These are phyloP conservation scores for Rattus rattus DNA, from an alignment of 2,113 vertebrate genomes.

Conservation along the genomic window DNA sequence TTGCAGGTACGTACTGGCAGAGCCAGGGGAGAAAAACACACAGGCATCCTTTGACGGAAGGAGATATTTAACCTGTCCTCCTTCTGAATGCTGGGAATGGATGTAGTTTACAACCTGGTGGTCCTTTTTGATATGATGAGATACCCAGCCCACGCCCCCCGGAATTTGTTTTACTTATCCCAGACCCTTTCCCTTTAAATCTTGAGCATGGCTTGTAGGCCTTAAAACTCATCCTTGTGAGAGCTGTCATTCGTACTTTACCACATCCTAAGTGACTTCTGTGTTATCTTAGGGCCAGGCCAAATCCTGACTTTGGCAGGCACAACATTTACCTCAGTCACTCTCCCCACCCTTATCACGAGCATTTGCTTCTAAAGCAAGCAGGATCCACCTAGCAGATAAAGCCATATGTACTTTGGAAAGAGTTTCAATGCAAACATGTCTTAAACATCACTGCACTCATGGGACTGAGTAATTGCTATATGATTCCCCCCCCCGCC, in stretches of 20 bases:
- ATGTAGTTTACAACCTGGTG: not conserved
- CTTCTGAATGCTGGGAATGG: not conserved
- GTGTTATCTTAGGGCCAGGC: not conserved
- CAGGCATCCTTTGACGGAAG: not conserved
- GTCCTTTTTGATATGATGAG: not conserved
- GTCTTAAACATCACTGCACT: not conserved
- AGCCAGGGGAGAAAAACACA: not conserved
- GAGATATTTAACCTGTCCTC: not conserved
- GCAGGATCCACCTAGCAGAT: not conserved
- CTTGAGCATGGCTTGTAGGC: not conserved
- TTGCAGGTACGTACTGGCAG: not conserved
- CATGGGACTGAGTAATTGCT: not conserved
- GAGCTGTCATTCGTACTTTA: not conserved
- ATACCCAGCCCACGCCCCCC: not conserved
- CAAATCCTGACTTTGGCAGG: not conserved
- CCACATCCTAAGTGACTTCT: not conserved
- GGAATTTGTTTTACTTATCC: not conserved
- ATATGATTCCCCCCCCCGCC: rapidly evolving
- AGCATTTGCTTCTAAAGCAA: not conserved
- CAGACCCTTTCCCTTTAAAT: not conserved
- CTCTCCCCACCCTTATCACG: too few species aligned
- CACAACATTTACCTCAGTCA: not conserved
- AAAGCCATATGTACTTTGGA: not conserved
- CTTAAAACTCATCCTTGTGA: not conserved
- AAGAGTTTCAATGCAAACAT: not conserved